A percentile compares a stretch with the other conserved stretches of the same genome.
These are phyloP conservation scores for Daphoenositta chrysoptera DNA, from an alignment of 2,113 vertebrate genomes.

Conservation along the genomic window DNA sequence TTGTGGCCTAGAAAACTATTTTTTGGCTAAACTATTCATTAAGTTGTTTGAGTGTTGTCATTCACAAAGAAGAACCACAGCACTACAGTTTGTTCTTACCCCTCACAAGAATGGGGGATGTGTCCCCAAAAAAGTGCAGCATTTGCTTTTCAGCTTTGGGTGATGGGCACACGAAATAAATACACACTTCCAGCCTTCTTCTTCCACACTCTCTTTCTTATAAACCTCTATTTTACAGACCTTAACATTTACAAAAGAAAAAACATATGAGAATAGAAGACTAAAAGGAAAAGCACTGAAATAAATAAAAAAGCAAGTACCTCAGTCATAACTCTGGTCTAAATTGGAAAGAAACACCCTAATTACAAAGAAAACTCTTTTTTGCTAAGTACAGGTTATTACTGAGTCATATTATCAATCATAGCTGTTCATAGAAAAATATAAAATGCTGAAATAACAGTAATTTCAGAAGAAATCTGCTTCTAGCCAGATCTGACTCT, in stretches of 20 bases:
- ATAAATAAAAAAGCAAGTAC: not conserved
- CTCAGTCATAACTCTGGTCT: not conserved
- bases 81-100: not conserved
- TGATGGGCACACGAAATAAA: not conserved
- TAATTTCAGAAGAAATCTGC: constrained; percentile 19
- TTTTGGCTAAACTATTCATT: not conserved
- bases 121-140: not conserved
- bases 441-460: constrained; percentile 51
- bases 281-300: not conserved
- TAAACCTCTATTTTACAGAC: not conserved
- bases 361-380: constrained; percentile 50
- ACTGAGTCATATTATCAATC: constrained; percentile 26
- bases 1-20: not conserved
- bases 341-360: constrained; percentile 18
- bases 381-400: constrained; percentile 51
- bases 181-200: not conserved
- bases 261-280: not conserved
- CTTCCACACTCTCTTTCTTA: not conserved
- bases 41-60: not conserved
- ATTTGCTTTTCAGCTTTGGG: not conserved
- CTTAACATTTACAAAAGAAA: not conserved
- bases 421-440: constrained; percentile 6
- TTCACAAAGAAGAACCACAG: not conserved
- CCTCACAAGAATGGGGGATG: not conserved
- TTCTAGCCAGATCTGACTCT: not conserved